phyloP scores from a whole-genome alignment of 1,140 invertebrate species.

The Caerostris extrusa region DNA sequence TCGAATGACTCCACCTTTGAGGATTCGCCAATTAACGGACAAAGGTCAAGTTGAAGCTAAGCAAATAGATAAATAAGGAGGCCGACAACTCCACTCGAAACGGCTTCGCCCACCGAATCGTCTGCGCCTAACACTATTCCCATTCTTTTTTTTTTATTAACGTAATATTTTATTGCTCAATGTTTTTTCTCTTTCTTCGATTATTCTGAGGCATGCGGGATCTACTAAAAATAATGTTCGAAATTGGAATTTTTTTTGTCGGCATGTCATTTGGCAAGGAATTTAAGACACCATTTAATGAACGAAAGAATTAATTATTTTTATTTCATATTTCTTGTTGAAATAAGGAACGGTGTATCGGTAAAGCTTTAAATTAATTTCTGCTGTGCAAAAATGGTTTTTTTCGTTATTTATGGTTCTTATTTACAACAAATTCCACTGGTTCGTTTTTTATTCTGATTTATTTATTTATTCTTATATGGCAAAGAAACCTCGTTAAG shows the following conservation, averaged over 20 bases:
- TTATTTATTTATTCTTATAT: too few species aligned
- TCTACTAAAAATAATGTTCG: neutral
- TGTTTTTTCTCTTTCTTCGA: neutral
- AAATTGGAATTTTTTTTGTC: neutral
- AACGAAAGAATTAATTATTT: too few species aligned
- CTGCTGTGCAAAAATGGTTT: too few species aligned
- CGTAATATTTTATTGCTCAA: neutral
- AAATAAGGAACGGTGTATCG: too few species aligned
- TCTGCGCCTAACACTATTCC: neutral
- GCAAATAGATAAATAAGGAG: conserved; percentile 23
- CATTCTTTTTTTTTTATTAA: neutral
- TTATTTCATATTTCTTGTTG: too few species aligned
- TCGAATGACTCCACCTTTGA: neutral
- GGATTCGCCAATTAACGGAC: conserved; percentile 17
- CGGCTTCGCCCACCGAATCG: neutral
- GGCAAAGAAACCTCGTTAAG: too few species aligned
- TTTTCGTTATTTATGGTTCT: too few species aligned
- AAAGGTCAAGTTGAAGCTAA: neutral
- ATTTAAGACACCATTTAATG: neutral
- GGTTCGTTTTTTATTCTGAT: too few species aligned
- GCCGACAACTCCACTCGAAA: conserved; percentile 8
- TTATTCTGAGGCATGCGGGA: neutral
- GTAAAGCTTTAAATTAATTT: too few species aligned
- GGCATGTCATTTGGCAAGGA: neutral
- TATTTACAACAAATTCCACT: too few species aligned